Evolutionary conservation across 64 coral and sea anemone species (phyloP).

Genomic region (Montipora foliosa): DNA sequence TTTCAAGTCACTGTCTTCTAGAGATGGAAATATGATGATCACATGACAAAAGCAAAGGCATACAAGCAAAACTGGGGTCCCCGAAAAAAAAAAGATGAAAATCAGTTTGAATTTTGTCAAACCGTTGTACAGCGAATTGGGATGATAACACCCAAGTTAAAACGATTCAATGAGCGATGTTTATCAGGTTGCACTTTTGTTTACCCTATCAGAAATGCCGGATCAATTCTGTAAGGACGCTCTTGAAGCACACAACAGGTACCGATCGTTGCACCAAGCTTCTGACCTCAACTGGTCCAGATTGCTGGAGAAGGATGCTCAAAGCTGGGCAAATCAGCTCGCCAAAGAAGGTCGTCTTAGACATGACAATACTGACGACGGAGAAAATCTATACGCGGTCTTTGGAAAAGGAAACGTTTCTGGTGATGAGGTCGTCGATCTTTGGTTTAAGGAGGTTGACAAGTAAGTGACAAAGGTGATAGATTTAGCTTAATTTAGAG

Average conservation of each 20-base stretch:
- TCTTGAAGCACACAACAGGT: conserved; percentile 37
- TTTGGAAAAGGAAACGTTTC: conserved; percentile 14
- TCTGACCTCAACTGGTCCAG: conserved; percentile 8
- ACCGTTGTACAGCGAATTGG: too few relatives aligned
- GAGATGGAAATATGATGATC: too few relatives aligned
- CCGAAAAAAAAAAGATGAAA: too few relatives aligned
- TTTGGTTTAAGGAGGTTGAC: conserved; percentile 25
- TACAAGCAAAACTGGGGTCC: too few relatives aligned
- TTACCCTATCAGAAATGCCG: background rate
- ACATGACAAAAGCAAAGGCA: too few relatives aligned
- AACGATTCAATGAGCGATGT: background rate
- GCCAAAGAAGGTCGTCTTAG: conserved; percentile 11
- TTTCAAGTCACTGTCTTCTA: too few relatives aligned
- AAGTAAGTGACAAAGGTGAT: background rate
- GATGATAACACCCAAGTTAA: background rate
- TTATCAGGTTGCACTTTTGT: background rate
- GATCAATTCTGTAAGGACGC: conserved; percentile 37
- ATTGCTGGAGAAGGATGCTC: conserved; percentile 21
- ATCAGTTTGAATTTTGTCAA: too few relatives aligned
- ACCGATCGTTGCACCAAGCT: conserved; percentile 38
- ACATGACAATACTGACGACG: conserved; percentile 35
- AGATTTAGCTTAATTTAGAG: too few relatives aligned
- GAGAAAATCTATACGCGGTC: conserved; percentile 36
- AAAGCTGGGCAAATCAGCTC: conserved; percentile 49
- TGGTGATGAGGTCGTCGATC: background rate